Percentiles rank a stretch among this genome's conserved stretches.
phyloP scores from a whole-genome alignment of 2,113 vertebrate genomes.

The Alces alces region DNA sequence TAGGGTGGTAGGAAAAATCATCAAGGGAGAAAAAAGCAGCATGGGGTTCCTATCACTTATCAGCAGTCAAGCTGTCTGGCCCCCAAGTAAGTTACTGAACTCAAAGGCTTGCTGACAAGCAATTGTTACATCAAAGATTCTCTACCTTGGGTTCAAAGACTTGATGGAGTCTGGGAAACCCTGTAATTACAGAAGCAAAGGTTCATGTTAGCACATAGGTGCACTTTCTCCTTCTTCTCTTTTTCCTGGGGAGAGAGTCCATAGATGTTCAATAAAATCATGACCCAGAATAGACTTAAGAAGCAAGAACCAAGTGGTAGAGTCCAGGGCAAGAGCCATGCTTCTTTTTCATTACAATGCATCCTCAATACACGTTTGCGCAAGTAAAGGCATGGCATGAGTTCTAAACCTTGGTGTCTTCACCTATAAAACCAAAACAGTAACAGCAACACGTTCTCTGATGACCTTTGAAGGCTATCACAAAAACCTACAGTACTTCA shows the following conservation, averaged over 20 bases:
- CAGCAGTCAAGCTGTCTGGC: constrained; percentile 15
- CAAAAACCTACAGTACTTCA: not conserved
- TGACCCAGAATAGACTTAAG: not conserved
- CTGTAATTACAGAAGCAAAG: constrained; percentile 18
- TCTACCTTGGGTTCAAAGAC: constrained; percentile 36
- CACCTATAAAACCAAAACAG: not conserved
- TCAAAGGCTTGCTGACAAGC: constrained; percentile 55
- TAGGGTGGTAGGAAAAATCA: not conserved
- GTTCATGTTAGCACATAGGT: not conserved
- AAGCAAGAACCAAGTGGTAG: not conserved
- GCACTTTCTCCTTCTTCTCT: not conserved
- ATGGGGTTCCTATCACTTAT: not conserved
- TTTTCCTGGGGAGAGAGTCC: not conserved
- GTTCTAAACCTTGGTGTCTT: not conserved
- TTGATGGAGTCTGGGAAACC: not conserved
- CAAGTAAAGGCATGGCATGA: not conserved
- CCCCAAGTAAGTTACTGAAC: constrained; percentile 33
- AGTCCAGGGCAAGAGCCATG: not conserved
- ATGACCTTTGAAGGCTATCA: not conserved
- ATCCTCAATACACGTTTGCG: no score
- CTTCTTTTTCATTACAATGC: not conserved
- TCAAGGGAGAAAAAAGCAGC: not conserved
- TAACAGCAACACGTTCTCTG: not conserved
- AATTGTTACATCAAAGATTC: constrained; percentile 40
- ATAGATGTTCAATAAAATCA: constrained; percentile 10